Evolutionary conservation across 2,888 invertebrate genomes (phyloP).

Genomic region (Drosophila incognita): DNA sequence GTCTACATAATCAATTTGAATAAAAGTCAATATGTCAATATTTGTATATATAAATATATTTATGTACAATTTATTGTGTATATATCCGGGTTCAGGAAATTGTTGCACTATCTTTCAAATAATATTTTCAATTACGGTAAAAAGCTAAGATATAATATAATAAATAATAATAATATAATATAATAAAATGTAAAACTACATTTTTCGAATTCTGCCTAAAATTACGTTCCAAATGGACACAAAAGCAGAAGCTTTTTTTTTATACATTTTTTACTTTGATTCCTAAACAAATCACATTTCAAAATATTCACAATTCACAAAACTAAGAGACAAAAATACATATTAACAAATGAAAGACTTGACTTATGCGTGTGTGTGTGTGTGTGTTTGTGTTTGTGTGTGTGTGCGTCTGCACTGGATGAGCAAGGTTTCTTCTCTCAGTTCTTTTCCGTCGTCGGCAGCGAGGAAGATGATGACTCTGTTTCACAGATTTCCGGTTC

Average conservation of each 20-base stretch:
- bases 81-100: not conserved
- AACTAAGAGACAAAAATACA: not conserved
- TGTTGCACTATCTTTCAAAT: not conserved
- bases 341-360: too few species aligned
- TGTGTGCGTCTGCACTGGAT: not conserved
- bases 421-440: constrained; percentile 1
- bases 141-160: too few species aligned
- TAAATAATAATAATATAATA: too few species aligned
- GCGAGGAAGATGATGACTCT: constrained; percentile 39
- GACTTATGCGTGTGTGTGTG: too few species aligned
- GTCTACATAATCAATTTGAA: constrained; percentile 13
- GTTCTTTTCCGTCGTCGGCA: constrained; percentile 25
- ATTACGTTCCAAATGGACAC: not conserved
- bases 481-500: constrained; percentile 8
- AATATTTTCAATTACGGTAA: too few species aligned
- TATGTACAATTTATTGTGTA: not conserved
- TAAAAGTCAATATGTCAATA: not conserved
- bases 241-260: not conserved
- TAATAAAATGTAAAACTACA: too few species aligned
- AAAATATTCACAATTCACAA: not conserved
- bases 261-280: not conserved
- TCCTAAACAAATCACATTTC: too few species aligned
- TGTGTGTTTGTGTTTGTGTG: too few species aligned
- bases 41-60: not conserved
- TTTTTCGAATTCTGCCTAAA: too few species aligned